These are phyloP conservation scores for Pungitius pungitius DNA, from an alignment of 2,113 vertebrate species.

Conservation along the genomic window DNA sequence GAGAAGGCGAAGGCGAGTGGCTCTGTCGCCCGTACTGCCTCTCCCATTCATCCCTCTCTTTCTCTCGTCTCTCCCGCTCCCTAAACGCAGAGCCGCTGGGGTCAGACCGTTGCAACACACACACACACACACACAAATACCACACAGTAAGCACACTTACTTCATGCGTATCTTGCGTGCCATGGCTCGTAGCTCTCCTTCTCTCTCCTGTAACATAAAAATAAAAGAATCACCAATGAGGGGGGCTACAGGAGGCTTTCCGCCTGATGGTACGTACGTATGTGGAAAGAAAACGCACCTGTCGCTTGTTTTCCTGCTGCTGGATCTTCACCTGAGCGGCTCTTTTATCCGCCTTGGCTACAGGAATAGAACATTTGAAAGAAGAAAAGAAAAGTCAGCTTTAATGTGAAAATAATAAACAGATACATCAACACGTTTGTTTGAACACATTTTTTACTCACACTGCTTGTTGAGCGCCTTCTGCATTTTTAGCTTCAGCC, in stretches of 20 bases:
- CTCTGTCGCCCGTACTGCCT: conserved; percentile 90
- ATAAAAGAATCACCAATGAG: not conserved
- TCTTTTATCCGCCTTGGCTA: conserved; percentile 95
- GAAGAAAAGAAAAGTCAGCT: not conserved
- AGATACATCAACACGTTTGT: too few relatives aligned
- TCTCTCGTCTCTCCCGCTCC: conserved; percentile 91
- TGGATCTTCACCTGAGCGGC: conserved; percentile 93
- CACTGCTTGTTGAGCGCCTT: conserved; percentile 94
- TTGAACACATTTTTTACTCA: conserved; percentile 79
- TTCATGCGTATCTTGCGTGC: conserved; percentile 96
- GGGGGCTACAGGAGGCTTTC: not conserved
- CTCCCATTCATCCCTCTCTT: conserved; percentile 93
- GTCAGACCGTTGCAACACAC: conserved; percentile 53
- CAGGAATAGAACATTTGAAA: not conserved
- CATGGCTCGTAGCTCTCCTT: conserved; percentile 93
- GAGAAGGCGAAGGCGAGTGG: conserved; percentile 89
- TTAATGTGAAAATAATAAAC: not conserved
- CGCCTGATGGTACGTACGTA: not conserved
- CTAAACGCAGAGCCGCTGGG: conserved; percentile 69
- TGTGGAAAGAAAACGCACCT: conserved; percentile 56
- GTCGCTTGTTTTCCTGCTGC: conserved; percentile 90
- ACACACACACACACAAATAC: conserved; percentile 48
- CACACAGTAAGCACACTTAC: conserved; percentile 77
- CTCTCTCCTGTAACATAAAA: conserved; percentile 85
- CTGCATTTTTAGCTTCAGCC: conserved; percentile 91